Percentiles rank a stretch among this genome's conserved stretches.
Evolutionary conservation across 1,140 invertebrate species (phyloP).

Genomic region (Ruditapes philippinarum): DNA sequence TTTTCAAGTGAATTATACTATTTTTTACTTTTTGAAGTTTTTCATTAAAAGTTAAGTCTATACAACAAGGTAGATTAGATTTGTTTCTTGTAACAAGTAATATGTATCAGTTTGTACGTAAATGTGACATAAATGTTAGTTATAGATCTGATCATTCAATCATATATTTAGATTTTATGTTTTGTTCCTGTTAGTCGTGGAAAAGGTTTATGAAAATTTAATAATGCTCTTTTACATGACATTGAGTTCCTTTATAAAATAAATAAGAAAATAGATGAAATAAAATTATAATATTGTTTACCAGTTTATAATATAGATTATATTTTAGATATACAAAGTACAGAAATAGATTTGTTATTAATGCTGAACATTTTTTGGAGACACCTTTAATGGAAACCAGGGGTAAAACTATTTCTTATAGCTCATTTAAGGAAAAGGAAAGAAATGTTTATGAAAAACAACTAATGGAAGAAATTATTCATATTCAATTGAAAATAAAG

Average conservation of each 20-base stretch:
- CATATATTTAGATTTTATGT: no score
- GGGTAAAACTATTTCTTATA: constrained; percentile 23
- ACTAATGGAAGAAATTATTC: background rate
- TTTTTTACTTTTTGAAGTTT: no score
- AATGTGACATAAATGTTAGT: no score
- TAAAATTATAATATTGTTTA: constrained; percentile 1
- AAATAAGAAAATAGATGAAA: background rate
- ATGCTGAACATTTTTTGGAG: constrained; percentile 32
- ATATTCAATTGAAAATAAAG: background rate
- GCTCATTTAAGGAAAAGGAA: background rate
- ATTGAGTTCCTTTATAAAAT: background rate
- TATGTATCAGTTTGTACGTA: background rate
- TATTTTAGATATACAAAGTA: background rate
- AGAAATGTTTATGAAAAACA: background rate
- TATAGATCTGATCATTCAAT: no score
- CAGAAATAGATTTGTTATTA: background rate
- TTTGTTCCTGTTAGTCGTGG: no score
- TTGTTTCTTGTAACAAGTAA: background rate
- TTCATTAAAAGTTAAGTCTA: no score
- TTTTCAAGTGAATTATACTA: no score
- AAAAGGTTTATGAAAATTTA: no score
- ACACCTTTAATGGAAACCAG: constrained; percentile 12
- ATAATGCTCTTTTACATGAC: constrained; percentile 25
- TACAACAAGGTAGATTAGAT: background rate
- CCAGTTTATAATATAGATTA: constrained; percentile 12